Percentiles rank a stretch among this genome's conserved stretches.
Evolutionary conservation across 2,113 vertebrate species (phyloP).

Genomic region (Jaculus jaculus): DNA sequence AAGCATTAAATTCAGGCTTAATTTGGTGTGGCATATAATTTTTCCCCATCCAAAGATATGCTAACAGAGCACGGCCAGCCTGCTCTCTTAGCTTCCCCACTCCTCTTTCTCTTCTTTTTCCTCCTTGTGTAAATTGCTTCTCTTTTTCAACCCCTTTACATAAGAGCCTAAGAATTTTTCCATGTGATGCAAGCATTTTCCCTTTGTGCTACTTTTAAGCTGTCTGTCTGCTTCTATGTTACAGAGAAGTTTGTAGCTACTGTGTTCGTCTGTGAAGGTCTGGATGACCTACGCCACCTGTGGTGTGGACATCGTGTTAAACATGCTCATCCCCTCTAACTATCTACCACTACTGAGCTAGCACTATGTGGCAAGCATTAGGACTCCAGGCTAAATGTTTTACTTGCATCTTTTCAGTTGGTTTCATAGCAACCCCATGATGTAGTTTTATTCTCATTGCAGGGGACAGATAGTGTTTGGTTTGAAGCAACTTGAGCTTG

Average conservation of each 20-base stretch:
- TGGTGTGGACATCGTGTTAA: not conserved
- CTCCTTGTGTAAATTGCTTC: not conserved
- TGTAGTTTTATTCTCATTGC: not conserved
- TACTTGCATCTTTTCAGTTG: not conserved
- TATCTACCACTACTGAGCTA: not conserved
- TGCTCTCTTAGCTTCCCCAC: not conserved
- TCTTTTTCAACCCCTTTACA: not conserved
- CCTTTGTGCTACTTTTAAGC: not conserved
- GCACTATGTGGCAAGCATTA: not conserved
- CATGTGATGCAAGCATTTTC: not conserved
- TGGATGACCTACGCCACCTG: not conserved
- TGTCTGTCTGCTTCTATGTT: not conserved
- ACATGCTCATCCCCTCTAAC: not conserved
- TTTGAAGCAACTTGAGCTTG: constrained; percentile 16
- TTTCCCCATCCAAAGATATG: not conserved
- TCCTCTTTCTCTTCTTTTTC: too few relatives aligned
- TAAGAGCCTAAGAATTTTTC: not conserved
- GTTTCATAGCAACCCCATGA: not conserved
- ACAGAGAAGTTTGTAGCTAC: not conserved
- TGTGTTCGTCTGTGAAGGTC: not conserved
- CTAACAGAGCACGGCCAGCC: not conserved
- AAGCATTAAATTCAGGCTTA: not conserved
- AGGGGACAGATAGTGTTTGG: not conserved
- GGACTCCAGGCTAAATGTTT: not conserved
- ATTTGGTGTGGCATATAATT: not conserved